Evolutionary conservation across 2,113 vertebrate genomes (phyloP).

Genomic region (Ceuthmochares aereus): DNA sequence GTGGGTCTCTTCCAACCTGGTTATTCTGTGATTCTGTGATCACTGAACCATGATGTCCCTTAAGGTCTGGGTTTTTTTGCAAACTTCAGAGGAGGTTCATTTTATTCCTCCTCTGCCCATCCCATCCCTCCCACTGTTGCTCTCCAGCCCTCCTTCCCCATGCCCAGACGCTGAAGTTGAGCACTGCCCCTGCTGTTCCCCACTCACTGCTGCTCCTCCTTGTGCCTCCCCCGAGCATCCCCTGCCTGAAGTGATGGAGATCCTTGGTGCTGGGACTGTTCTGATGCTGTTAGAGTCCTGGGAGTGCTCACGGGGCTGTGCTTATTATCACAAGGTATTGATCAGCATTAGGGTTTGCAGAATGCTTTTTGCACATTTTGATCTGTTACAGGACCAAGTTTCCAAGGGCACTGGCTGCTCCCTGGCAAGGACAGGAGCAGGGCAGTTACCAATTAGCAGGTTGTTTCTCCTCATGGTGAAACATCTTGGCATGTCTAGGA

Average conservation of each 20-base stretch:
- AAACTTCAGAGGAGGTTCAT: not conserved
- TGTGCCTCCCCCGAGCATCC: not conserved
- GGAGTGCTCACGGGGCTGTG: not conserved
- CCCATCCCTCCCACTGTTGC: not conserved
- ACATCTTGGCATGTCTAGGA: not conserved
- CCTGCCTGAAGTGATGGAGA: constrained; percentile 38
- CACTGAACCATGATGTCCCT: accelerated
- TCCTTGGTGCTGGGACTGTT: not conserved
- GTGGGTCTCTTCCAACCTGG: too few species aligned
- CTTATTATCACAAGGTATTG: not conserved
- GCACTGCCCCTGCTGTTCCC: not conserved
- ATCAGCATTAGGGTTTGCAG: not conserved
- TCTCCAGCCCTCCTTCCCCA: not conserved
- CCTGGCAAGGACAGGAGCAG: not conserved
- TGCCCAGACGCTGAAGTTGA: not conserved
- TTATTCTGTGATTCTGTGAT: too few species aligned
- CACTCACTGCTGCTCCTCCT: not conserved
- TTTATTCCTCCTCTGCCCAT: not conserved
- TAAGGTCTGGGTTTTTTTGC: not conserved
- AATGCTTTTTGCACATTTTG: not conserved
- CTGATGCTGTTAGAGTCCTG: accelerated
- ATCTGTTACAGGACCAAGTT: not conserved
- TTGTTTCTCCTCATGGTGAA: not conserved
- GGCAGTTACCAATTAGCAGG: not conserved
- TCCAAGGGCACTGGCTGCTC: not conserved